These are phyloP conservation scores for Cyanoramphus novaezelandiae DNA, from an alignment of 2,113 vertebrate genomes.

Conservation along the genomic window DNA sequence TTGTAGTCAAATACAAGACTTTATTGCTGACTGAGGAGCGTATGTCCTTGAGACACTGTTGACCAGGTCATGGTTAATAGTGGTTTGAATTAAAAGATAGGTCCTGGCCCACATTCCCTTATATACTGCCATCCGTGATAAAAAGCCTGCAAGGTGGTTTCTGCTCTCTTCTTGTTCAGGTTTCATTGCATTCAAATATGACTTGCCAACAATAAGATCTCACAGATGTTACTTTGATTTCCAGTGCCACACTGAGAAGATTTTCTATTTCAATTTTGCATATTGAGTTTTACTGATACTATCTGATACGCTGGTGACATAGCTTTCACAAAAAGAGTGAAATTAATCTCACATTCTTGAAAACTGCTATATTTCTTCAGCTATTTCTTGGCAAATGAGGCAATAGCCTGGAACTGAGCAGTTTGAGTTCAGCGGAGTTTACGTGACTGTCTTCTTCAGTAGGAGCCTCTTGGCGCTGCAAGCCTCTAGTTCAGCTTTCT, in stretches of 20 bases:
- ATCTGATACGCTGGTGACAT: neutral
- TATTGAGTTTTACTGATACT: conserved; percentile 26
- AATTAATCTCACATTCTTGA: conserved; percentile 50
- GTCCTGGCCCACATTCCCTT: neutral
- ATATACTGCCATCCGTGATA: neutral
- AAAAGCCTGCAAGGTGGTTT: neutral
- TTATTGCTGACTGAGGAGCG: neutral
- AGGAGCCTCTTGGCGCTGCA: conserved; percentile 41
- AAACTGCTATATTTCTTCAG: conserved; percentile 34
- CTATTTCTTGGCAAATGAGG: conserved; percentile 41
- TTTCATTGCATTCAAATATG: neutral
- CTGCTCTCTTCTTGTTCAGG: neutral
- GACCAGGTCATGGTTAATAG: neutral
- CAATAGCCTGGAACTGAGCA: conserved; percentile 36
- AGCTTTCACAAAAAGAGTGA: conserved; percentile 8
- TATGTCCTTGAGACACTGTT: neutral
- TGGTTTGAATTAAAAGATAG: neutral
- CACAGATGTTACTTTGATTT: conserved; percentile 45
- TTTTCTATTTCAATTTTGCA: conserved; percentile 18
- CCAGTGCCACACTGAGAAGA: conserved; percentile 10
- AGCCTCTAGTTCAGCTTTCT: conserved; percentile 1
- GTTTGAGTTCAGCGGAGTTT: conserved; percentile 21
- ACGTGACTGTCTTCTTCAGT: conserved; percentile 50
- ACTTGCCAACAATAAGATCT: neutral
- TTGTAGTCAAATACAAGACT: neutral